Evolutionary conservation across 2,888 invertebrate genomes (phyloP).

Genomic region (Orthosia incerta): DNA sequence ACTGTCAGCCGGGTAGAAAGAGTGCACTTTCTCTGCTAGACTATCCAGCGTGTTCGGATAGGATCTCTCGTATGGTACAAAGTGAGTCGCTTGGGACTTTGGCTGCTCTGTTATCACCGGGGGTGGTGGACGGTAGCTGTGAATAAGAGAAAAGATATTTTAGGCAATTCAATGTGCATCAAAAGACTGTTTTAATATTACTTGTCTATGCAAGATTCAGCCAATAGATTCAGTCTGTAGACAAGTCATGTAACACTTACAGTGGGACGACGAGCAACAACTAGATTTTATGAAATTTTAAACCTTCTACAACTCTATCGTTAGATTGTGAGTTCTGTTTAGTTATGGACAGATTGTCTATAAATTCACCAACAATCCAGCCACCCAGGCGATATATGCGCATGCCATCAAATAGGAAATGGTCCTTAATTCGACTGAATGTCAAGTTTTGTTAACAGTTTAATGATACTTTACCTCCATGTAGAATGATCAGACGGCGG

Average conservation of each 20-base stretch:
- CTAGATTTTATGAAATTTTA: too few relatives aligned
- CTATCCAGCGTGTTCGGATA: constrained; percentile 97
- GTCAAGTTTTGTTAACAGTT: too few relatives aligned
- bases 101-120: constrained; percentile 98
- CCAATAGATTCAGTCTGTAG: not conserved
- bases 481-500: constrained; percentile 92
- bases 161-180: not conserved
- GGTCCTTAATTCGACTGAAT: too few relatives aligned
- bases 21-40: constrained; percentile 97
- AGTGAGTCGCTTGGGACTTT: constrained; percentile 94
- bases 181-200: too few relatives aligned
- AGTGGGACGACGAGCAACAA: too few relatives aligned
- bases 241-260: not conserved
- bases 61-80: constrained; percentile 96
- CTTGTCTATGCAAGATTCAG: not conserved
- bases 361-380: too few relatives aligned
- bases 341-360: too few relatives aligned
- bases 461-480: constrained; percentile 84
- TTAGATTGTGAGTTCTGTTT: too few relatives aligned
- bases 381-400: too few relatives aligned
- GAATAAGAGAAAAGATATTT: not conserved
- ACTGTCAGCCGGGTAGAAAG: constrained; percentile 92
- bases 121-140: constrained; percentile 95
- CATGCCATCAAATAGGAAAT: too few relatives aligned
- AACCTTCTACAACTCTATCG: too few relatives aligned